phyloP scores from a whole-genome alignment of 2,113 vertebrate genomes.

The Epinephelus fuscoguttatus region DNA sequence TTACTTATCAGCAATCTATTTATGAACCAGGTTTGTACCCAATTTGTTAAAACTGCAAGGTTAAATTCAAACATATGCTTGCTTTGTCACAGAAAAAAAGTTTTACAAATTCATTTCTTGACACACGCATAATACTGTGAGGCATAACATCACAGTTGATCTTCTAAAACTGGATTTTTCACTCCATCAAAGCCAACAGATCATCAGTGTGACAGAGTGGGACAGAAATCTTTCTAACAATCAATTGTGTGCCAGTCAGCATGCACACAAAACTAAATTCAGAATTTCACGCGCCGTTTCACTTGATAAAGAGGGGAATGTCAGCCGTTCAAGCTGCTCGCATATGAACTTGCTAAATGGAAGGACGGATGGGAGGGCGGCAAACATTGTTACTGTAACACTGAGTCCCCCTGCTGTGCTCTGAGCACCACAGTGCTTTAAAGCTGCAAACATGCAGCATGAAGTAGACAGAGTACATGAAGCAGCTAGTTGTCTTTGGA shows the following conservation, averaged over 20 bases:
- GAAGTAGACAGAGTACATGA: slow-evolving; percentile 8
- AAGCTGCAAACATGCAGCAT: slow-evolving; percentile 43
- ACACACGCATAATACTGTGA: slow-evolving; percentile 16
- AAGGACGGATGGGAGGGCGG: slow-evolving; percentile 18
- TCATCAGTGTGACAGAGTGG: slow-evolving; percentile 50
- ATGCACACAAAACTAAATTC: slow-evolving; percentile 33
- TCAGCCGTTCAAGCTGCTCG: slow-evolving; percentile 21
- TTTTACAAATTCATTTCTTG: slow-evolving; percentile 9
- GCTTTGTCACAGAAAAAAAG: slow-evolving; percentile 1
- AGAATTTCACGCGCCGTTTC: slow-evolving; percentile 50
- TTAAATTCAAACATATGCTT: neutral
- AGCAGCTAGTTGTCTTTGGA: slow-evolving; percentile 1
- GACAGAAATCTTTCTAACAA: slow-evolving; percentile 65
- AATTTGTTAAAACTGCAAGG: slow-evolving; percentile 1
- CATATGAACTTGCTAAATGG: slow-evolving; percentile 44
- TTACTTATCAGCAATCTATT: neutral
- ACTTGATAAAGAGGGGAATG: slow-evolving; percentile 45
- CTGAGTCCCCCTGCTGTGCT: slow-evolving; percentile 45
- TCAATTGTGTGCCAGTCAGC: slow-evolving; percentile 46
- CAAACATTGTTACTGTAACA: slow-evolving; percentile 48
- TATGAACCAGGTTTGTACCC: neutral
- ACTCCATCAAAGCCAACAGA: slow-evolving; percentile 53
- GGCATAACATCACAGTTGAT: slow-evolving; percentile 35
- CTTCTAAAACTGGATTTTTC: slow-evolving; percentile 42
- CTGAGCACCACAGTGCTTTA: slow-evolving; percentile 36